A percentile compares a stretch with the other conserved stretches of the same genome.
These are phyloP conservation scores for Otolemur crassicaudatus DNA, from an alignment of 2,797 vertebrate species.

Conservation along the genomic window DNA sequence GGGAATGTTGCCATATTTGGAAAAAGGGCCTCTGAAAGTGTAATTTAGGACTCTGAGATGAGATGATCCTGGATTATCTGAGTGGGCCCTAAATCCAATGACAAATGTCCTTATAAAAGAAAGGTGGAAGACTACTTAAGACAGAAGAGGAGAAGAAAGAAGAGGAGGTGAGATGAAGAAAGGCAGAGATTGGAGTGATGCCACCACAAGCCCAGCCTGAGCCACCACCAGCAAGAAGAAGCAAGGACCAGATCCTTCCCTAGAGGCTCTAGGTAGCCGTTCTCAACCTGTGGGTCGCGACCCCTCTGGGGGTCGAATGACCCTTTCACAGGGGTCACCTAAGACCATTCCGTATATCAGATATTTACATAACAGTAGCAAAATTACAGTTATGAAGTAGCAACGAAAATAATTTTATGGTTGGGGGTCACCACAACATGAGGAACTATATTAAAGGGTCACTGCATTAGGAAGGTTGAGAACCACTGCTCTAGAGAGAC, in stretches of 20 bases:
- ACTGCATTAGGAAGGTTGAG: too few relatives aligned
- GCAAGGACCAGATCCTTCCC: not conserved
- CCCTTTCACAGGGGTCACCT: too few relatives aligned
- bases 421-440: too few relatives aligned
- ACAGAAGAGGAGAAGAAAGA: not conserved
- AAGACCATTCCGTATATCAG: too few relatives aligned
- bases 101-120: not conserved
- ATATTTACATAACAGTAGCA: too few relatives aligned
- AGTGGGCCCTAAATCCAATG: not conserved
- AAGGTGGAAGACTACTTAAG: conserved; percentile 23
- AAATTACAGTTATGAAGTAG: too few relatives aligned
- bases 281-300: too few relatives aligned
- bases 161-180: not conserved
- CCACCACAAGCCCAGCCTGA: not conserved
- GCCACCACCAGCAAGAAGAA: not conserved
- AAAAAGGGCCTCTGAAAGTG: not conserved
- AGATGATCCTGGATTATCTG: not conserved
- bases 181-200: not conserved
- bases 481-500: not conserved
- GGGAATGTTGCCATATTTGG: not conserved
- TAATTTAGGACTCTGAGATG: conserved; percentile 10
- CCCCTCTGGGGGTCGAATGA: too few relatives aligned
- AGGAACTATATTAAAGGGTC: too few relatives aligned
- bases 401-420: too few relatives aligned
- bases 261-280: not conserved